Base-by-base conservation (phyloP, 2,113 vertebrate genomes). In the Odobenus rosmarus region DNA sequence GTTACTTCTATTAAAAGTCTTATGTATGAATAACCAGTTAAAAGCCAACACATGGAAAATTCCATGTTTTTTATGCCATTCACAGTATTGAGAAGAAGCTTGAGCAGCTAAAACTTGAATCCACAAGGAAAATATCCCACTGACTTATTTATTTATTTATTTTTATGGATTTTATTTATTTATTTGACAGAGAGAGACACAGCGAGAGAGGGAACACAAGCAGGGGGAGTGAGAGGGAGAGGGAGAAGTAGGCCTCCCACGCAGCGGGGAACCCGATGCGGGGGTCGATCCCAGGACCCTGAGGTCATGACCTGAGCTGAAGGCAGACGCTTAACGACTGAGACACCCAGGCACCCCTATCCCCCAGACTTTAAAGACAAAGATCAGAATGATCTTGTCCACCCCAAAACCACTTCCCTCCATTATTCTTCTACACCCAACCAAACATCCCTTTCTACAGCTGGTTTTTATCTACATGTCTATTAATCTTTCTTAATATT, bases 21-120 rank as follows among this genome's bases (percentile, higher is more conserved):
- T 88, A 39, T 62, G 92, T 94, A 74, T 61, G 77, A 95, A 62
- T 80, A 94, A 59, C 51, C 24, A 86, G 57, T 89, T 82, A 77
- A 91, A 97, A 57, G 3, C 83, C 16, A 62, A 23, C 39, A 82
- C 33, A 24, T 24, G 18, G 72, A 42, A 61, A 57, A 76, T 36
- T 14, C 13, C 5, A 7, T 90, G 21, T 33, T 94, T 97, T 59
- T 6, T 46, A 84, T 69, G 24, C 16, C 87, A 11, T 59, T 67
- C 18, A 6, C 19, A 28, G 18, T 61, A 9, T 62, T 87, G 51
- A 93, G 39, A 93, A 81, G 36, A 94, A 83, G 28, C 18, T 16
- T 4, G 23, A 76, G 53, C 15, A 74, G 39, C 15, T 49, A 49
- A 46, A 95, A 83, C n/a, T 92, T 81, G 49, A 96, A 83, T 82